Evolutionary conservation across 2,113 vertebrate genomes (phyloP), one percentile per base, ranked within the genome.

Genomic region (Etheostoma spectabile): DNA sequence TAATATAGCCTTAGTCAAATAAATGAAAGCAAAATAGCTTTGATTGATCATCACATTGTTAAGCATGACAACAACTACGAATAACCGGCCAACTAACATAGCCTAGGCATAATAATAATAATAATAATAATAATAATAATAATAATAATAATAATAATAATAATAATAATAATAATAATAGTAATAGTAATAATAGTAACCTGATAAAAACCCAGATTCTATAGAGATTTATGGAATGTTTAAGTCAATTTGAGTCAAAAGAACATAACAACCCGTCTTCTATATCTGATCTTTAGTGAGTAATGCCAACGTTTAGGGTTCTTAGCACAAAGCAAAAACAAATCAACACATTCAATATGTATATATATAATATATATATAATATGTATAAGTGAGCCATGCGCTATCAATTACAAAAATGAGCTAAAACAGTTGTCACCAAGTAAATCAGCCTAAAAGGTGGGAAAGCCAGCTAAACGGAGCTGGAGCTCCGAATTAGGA

Each of bases 381-480:
- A n/a, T n/a, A n/a, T n/a, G n/a, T n/a, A 38, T 16, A 8, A 22
- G 22, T 48, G 2, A 33, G 13, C 0, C 18, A 0, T 42, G 45
- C 6, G 10, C 10, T 53, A 42, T 27, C 1, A 30, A 3, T 48
- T n/a, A 46, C 13, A 2, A 18, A 18, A 62, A 76, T 5, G 35
- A 18, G 2, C 33, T 16, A 21, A 66, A 69, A 61, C 14, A 18
- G 14, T 68, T 52, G 30, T 62, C 35, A 55, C 7, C 14, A 35
- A 38, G 48, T 56, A 33, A 64, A 57, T 75, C 59, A 52, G 8
- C 3, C 33, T 24, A 69, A 70, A 70, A 71, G 80, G 80, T 79
- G 84, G 22, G 56, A 15, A 11, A 21, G 16, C 3, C 12, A n/a
- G 27, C 56, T 3, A 11, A 3, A 11, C 55, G 51, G 33, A 65